Evolutionary conservation across 1,140 invertebrate species (phyloP).

Genomic region (Meloidogyne hapla): DNA sequence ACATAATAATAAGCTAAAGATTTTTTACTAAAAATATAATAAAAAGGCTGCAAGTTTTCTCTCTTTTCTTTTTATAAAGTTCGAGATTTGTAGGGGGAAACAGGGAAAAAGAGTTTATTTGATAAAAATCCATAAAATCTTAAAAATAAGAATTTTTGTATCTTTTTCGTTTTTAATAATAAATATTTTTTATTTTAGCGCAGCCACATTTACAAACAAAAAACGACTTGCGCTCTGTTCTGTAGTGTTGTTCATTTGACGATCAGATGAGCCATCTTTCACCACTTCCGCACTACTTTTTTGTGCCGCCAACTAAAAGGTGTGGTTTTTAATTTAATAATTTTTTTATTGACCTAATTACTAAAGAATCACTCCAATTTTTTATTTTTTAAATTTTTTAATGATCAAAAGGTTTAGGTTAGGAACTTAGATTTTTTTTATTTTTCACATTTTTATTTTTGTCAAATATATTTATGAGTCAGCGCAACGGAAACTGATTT

Average conservation of each 20-base stretch:
- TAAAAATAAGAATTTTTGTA: too few relatives aligned
- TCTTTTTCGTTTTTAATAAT: background rate
- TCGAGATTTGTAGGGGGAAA: background rate
- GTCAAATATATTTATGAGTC: too few relatives aligned
- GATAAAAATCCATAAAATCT: too few relatives aligned
- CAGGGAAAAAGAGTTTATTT: background rate
- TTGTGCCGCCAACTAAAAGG: conserved; percentile 26
- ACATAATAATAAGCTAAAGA: background rate
- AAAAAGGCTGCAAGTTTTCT: background rate
- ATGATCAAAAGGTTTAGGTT: too few relatives aligned
- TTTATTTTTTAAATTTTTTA: too few relatives aligned
- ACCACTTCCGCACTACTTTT: conserved; percentile 28
- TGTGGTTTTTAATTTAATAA: background rate
- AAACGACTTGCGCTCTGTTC: background rate
- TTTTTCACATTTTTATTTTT: too few relatives aligned
- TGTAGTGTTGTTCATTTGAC: background rate
- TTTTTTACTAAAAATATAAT: background rate
- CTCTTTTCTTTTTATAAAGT: background rate
- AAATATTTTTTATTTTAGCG: too few relatives aligned
- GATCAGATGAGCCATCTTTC: conserved; percentile 27
- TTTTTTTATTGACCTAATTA: background rate
- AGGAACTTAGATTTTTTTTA: too few relatives aligned
- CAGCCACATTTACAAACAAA: background rate
- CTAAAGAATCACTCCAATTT: too few relatives aligned
- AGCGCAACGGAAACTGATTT: too few relatives aligned